Base-by-base conservation (phyloP, 2,113 vertebrate species). In the Trichechus manatus region DNA sequence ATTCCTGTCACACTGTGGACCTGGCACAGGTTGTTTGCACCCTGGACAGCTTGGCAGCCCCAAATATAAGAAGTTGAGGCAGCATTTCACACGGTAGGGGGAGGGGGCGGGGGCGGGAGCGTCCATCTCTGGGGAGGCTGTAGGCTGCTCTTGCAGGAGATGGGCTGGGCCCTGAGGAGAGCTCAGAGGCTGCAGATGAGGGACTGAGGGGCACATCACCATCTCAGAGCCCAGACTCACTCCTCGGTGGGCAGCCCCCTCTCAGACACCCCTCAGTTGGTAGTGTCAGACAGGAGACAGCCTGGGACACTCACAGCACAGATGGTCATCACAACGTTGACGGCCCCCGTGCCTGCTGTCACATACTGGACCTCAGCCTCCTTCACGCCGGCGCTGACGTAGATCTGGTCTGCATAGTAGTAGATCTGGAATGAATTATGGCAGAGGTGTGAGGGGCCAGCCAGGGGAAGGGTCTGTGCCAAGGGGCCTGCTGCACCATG, bases 361-460 rank as follows among this genome's bases (percentile, higher is more conserved):
- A 99, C 99, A 0, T 98, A 99, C 74, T 99, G 99, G 75, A 99
- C 97, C 0, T 99, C 96, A 0, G 68, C 78, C 2, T 19, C 9
- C 0, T 64, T 36, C 78, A 99, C 99, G 0, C 99, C 99, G 0
- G 99, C 99, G 0, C 96, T 98, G 78, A 59, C 7, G 33, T 99
- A 99, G 96, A 99, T 99, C 53, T 96, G 98, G 96, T 99, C 99
- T 0, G 99, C 99, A 0, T 99, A 99, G 98, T 99, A 99, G 98
- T 99, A 99, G 70, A 99, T 99, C 99, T 99, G 98, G 72, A 94
- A 93, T 2, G 29, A 61, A 72, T 82, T 64, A 5, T 80, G 63
- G 68, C 9, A 39, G 36, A 3, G 68, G n/a, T 0, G 3, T 3
- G 11, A 0, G 23, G 39, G 91, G 50, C 42, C 78, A 50, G 56